Evolutionary conservation across 2,888 invertebrate genomes (phyloP).

Genomic region (Euzophera pinguis): DNA sequence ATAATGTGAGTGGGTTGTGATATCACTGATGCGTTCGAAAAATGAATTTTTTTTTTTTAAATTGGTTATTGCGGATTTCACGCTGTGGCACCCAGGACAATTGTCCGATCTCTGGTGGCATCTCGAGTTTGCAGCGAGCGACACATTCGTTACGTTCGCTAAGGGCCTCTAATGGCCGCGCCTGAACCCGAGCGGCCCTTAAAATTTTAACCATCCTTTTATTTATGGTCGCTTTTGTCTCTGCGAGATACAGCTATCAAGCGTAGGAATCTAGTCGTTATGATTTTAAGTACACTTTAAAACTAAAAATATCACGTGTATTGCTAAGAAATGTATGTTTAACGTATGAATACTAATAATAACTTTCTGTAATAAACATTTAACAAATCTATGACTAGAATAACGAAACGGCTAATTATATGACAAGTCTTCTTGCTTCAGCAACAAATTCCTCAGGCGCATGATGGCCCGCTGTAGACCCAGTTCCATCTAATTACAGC

Average conservation of each 20-base stretch:
- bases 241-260: conserved; percentile 52
- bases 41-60: conserved; percentile 29
- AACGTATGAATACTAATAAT: not conserved
- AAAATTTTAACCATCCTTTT: conserved; percentile 73
- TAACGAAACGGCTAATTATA: not conserved
- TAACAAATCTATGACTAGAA: not conserved
- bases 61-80: conserved; percentile 51
- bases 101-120: conserved; percentile 61
- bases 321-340: not conserved
- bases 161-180: conserved; percentile 73
- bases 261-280: conserved; percentile 54
- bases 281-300: conserved; percentile 44
- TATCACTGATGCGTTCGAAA: conserved; percentile 13
- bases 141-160: conserved; percentile 59
- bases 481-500: conserved; percentile 13
- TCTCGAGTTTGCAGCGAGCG: conserved; percentile 41
- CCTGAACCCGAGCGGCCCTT: conserved; percentile 58
- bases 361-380: not conserved
- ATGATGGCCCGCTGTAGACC: conserved; percentile 9
- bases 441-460: conserved; percentile 16
- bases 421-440: not conserved
- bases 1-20: conserved; percentile 1
- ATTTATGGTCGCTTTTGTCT: conserved; percentile 69
- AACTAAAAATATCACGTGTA: not conserved
- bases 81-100: conserved; percentile 50